Conservation (phyloP, 2,888 invertebrate species). For the Aleiodes testaceus region DNA sequence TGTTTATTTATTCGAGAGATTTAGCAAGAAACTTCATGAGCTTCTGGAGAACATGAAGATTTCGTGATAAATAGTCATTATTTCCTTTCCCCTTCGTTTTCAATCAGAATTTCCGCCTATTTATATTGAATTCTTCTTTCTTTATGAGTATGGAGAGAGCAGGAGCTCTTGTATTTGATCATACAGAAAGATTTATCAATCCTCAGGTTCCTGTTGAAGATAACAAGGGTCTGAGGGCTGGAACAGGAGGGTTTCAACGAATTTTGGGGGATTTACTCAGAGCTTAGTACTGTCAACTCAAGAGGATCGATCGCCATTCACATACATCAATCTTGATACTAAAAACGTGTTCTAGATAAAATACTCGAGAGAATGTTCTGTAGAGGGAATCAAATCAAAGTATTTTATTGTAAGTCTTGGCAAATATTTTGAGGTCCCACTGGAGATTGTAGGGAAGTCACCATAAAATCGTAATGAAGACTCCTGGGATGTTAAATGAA, state of each 20-base stretch:
- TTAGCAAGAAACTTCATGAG: too few species aligned
- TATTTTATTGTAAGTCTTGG: too few species aligned
- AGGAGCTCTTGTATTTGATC: constrained; percentile 12
- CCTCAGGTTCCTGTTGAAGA: background rate
- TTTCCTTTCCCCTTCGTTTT: too few species aligned
- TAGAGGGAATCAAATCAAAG: too few species aligned
- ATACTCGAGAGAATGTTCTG: background rate
- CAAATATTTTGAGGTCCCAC: too few species aligned
- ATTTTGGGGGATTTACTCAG: background rate
- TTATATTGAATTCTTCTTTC: background rate
- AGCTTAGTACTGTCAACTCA: background rate
- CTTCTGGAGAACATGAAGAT: too few species aligned
- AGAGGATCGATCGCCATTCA: constrained; percentile 6
- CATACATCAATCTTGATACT: constrained; percentile 17
- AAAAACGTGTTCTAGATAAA: constrained; percentile 9
- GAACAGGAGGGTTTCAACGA: constrained; percentile 8
- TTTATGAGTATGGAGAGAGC: background rate
- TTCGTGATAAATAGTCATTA: too few species aligned
- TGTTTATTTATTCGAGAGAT: too few species aligned
- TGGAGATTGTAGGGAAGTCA: too few species aligned
- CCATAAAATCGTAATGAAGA: too few species aligned
- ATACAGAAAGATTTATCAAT: constrained; percentile 13
- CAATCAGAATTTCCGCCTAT: too few species aligned
- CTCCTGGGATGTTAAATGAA: too few species aligned
- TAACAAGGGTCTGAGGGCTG: background rate